Evolutionary conservation across 1,140 invertebrate genomes (phyloP).

Genomic region (Holcopasites calliopsidis): DNA sequence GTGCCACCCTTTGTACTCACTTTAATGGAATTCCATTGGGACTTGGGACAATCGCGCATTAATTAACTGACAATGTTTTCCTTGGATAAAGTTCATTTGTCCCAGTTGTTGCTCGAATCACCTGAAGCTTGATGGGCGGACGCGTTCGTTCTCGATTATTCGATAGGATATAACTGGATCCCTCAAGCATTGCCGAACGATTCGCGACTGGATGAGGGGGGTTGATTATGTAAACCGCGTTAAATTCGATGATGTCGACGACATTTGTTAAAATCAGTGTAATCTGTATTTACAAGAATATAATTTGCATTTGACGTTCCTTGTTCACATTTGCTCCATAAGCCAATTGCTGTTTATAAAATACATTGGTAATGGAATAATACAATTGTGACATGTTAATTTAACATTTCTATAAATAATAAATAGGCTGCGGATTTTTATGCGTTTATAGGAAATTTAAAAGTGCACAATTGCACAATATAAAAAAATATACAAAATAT

Average conservation of each 20-base stretch:
- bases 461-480: no score
- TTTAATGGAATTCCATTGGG: neutral
- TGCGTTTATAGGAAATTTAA: no score
- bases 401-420: no score
- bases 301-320: neutral
- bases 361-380: no score
- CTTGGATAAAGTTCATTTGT: neutral
- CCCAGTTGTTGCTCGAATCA: neutral
- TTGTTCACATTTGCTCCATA: neutral
- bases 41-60: conserved; percentile 5
- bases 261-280: neutral
- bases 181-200: neutral
- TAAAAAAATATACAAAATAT: no score
- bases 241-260: no score
- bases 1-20: neutral
- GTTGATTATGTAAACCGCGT: neutral
- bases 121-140: neutral
- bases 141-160: neutral
- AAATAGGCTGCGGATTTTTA: no score
- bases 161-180: neutral
- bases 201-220: neutral
- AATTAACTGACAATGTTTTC: conserved; percentile 6
- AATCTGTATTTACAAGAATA: neutral
- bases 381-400: no score
- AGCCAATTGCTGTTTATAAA: no score